Base-by-base conservation (phyloP, 2,113 vertebrate species). In the Atlantisia rogersi region DNA sequence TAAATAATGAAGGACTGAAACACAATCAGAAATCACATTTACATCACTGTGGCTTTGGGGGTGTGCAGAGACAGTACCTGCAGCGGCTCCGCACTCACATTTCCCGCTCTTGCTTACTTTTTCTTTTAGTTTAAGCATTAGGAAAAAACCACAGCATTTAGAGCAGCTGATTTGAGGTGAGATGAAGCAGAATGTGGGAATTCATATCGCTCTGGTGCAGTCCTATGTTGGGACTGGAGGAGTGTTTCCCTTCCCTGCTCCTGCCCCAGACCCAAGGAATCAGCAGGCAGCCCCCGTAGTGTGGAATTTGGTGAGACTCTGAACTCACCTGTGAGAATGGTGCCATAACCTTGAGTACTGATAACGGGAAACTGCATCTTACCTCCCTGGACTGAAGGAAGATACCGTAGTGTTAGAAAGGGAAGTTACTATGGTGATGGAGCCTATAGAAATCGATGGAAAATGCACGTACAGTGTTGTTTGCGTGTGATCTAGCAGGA, bases 1-100 rank as follows among this genome's bases (percentile, higher is more conserved):
- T 92, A 95, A 96, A 96, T 96, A 96, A 96, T 70, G 88, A 94
- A 92, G 42, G 86, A 87, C 74, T 64, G 69, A 94, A 93, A 65
- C 62, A 70, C 71, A 84, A 88, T 87, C 93, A 95, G 78, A 87
- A 93, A 93, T 86, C 17, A 18, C 12, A 92, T 84, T 93, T 37
- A 24, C 83, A 59, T 50, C 2, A 6, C 80, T 71, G 12, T 40
- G 70, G 83, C 81, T 82, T 71, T 50, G 90, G 10, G 63, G 31
- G 28, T 2, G 15, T 48, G 79, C 80, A 48, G 82, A 62, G 91
- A 90, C 55, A 50, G 40, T 94, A 94, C 86, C 74, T 83, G 71
- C 74, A 86, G 83, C 8, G 44, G 44, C 17, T 46, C 44, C 44
- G 8, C 17, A 19, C 17, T 46, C 44, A 46, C 8, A 15, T 46